Percentiles rank a stretch among this genome's conserved stretches.
phyloP scores from a whole-genome alignment of 2,888 invertebrate genomes.

The Ariolimax columbianus region DNA sequence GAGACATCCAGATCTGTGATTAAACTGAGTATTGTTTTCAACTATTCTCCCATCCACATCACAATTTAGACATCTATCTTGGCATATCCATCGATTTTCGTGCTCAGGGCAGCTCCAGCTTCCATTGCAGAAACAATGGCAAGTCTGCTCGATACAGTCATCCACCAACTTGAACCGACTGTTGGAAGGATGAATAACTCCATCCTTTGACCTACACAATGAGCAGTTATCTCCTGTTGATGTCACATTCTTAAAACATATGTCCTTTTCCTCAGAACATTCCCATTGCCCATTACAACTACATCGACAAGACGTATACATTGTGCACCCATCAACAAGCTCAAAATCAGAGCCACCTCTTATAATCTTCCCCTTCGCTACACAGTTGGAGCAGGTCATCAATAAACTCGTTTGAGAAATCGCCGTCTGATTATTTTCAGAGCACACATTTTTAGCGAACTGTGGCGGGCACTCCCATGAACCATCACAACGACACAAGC shows the following conservation, averaged over 20 bases:
- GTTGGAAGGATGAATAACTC: conserved; percentile 33
- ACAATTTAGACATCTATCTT: conserved; percentile 60
- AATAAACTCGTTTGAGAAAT: conserved; percentile 56
- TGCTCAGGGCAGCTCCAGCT: conserved; percentile 64
- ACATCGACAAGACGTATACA: conserved; percentile 65
- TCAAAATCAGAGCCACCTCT: conserved; percentile 64
- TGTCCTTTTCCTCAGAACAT: conserved; percentile 64
- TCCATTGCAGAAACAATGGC: conserved; percentile 69
- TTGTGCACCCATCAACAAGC: conserved; percentile 63
- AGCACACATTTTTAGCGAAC: conserved; percentile 62
- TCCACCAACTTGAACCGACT: conserved; percentile 42
- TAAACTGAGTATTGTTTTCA: conserved; percentile 60
- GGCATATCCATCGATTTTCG: conserved; percentile 35
- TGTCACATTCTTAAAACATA: conserved; percentile 47
- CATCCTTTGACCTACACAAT: conserved; percentile 46
- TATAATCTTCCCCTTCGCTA: conserved; percentile 59
- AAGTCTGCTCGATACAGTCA: conserved; percentile 60
- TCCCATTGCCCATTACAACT: conserved; percentile 70
- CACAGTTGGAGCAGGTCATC: conserved; percentile 63
- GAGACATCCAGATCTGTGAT: conserved; percentile 62
- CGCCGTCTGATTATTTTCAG: background rate
- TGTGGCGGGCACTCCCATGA: conserved; percentile 67
- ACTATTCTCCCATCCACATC: conserved; percentile 59
- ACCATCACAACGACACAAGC: conserved; percentile 70
- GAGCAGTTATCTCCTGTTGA: conserved; percentile 6